phyloP scores from a whole-genome alignment of 2,797 vertebrate genomes.

The Myoxocephalus aenaeus region DNA sequence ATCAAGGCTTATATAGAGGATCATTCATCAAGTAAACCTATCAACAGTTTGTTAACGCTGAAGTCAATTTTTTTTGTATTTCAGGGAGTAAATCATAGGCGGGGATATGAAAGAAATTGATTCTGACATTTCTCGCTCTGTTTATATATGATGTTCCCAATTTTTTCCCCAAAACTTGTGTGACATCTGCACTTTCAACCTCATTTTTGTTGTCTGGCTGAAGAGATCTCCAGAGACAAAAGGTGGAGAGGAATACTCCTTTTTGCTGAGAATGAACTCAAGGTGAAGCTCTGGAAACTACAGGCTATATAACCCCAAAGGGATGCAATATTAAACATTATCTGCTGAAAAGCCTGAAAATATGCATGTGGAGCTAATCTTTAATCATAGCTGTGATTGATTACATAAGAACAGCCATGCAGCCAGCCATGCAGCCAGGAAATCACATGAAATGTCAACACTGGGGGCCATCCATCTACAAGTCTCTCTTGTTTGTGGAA shows the following conservation, averaged over 20 bases:
- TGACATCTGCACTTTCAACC: slow-evolving; percentile 69
- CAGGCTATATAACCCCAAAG: slow-evolving; percentile 63
- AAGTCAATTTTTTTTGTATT: slow-evolving; percentile 13
- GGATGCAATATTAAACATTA: slow-evolving; percentile 63
- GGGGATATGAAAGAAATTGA: slow-evolving; percentile 29
- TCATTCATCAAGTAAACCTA: slow-evolving; percentile 46
- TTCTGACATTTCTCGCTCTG: slow-evolving; percentile 42
- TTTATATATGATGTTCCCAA: slow-evolving; percentile 53
- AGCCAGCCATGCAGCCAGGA: slow-evolving; percentile 38
- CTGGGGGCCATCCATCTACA: slow-evolving; percentile 37
- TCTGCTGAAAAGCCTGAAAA: slow-evolving; percentile 60
- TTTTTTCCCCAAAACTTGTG: slow-evolving; percentile 32
- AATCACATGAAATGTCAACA: slow-evolving; percentile 51
- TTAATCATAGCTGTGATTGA: slow-evolving; percentile 64
- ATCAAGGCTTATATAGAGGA: slow-evolving; percentile 2
- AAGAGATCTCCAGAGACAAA: slow-evolving; percentile 52
- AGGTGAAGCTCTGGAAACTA: slow-evolving; percentile 47
- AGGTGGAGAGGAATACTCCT: slow-evolving; percentile 46
- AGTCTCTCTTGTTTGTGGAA: slow-evolving; percentile 46
- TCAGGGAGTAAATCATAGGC: slow-evolving; percentile 14
- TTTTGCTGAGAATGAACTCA: slow-evolving; percentile 47
- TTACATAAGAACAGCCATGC: slow-evolving; percentile 46
- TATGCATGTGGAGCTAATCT: slow-evolving; percentile 57
- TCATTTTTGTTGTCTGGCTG: slow-evolving; percentile 50
- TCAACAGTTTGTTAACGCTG: slow-evolving; percentile 8